phyloP scores from a whole-genome alignment of 2,888 invertebrate species.

The Subacronicta megacephala region DNA sequence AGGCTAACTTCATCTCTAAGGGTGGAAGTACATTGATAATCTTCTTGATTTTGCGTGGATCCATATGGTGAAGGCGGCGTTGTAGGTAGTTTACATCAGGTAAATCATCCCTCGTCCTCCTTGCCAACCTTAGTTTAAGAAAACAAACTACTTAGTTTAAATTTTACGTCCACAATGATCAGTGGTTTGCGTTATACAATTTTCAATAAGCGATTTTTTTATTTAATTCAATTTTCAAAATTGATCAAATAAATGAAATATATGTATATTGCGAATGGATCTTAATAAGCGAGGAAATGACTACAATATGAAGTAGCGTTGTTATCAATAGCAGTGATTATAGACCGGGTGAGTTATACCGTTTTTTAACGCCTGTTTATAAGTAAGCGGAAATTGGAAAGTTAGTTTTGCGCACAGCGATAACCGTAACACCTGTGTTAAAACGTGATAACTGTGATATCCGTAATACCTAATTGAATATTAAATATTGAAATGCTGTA shows the following conservation, averaged over 20 bases:
- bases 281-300: constrained; percentile 46
- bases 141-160: too few relatives aligned
- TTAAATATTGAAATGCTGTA: neutral
- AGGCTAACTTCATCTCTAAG: too few relatives aligned
- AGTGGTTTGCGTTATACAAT: too few relatives aligned
- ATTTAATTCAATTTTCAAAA: too few relatives aligned
- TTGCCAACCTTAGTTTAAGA: too few relatives aligned
- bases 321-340: constrained; percentile 65
- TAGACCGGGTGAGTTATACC: constrained; percentile 44
- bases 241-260: neutral
- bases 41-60: too few relatives aligned
- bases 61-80: too few relatives aligned
- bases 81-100: too few relatives aligned
- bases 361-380: constrained; percentile 53
- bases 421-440: constrained; percentile 46
- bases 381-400: constrained; percentile 58
- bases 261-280: constrained; percentile 2
- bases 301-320: constrained; percentile 42
- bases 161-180: too few relatives aligned
- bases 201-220: too few relatives aligned
- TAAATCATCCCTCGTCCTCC: too few relatives aligned
- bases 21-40: too few relatives aligned
- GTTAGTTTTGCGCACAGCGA: constrained; percentile 52
- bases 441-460: constrained; percentile 31
- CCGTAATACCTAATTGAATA: constrained; percentile 16